Conservation (phyloP, 1,140 invertebrate species). For the Neodiprion lecontei region DNA sequence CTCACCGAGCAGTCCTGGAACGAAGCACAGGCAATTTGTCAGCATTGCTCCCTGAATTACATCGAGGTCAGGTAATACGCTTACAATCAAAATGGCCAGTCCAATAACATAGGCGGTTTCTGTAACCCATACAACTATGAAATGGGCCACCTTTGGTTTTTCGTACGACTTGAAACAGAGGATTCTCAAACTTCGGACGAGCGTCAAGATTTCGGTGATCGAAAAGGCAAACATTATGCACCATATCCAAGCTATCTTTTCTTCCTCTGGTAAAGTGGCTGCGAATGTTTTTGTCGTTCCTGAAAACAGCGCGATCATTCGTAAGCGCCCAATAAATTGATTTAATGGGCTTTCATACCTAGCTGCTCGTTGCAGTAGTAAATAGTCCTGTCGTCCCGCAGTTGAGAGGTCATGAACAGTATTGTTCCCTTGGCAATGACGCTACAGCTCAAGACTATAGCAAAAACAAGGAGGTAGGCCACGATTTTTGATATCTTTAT, state of each 20-base stretch:
- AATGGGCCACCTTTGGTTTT: slow-evolving; percentile 64
- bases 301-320: slow-evolving; percentile 6
- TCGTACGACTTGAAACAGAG: slow-evolving; percentile 82
- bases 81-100: slow-evolving; percentile 80
- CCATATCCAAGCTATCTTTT: slow-evolving; percentile 91
- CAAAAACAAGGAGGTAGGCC: slow-evolving; percentile 81
- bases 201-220: slow-evolving; percentile 81
- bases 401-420: slow-evolving; percentile 86
- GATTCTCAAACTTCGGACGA: slow-evolving; percentile 79
- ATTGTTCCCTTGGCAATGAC: slow-evolving; percentile 82
- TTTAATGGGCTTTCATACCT: slow-evolving; percentile 61
- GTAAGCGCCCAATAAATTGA: not conserved
- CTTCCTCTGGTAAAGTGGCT: slow-evolving; percentile 73
- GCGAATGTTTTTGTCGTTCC: slow-evolving; percentile 74
- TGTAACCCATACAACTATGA: slow-evolving; percentile 71
- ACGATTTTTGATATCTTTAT: slow-evolving; percentile 81
- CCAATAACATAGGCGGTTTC: slow-evolving; percentile 87
- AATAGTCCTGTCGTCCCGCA: slow-evolving; percentile 72
- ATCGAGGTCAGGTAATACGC: slow-evolving; percentile 86
- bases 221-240: slow-evolving; percentile 81
- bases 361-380: slow-evolving; percentile 79
- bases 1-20: slow-evolving; percentile 77
- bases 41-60: slow-evolving; percentile 89
- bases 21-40: slow-evolving; percentile 87
- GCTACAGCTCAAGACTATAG: slow-evolving; percentile 77